phyloP scores from a whole-genome alignment of 2,797 vertebrate genomes.

The Alcedo quadribrachys region DNA sequence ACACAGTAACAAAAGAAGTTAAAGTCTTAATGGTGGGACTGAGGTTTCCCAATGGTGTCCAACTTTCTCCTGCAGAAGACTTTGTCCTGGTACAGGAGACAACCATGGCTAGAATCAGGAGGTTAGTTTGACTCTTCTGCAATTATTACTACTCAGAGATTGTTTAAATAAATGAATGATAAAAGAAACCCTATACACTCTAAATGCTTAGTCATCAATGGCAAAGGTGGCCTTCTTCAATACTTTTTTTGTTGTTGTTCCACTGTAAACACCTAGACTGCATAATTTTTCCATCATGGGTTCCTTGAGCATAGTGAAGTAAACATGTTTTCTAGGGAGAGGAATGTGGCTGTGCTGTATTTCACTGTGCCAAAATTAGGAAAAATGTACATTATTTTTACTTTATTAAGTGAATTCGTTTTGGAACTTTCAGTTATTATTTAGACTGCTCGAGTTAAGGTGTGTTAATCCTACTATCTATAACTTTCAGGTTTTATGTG shows the following conservation, averaged over 20 bases:
- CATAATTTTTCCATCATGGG: not conserved
- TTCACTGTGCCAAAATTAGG: not conserved
- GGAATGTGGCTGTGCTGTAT: not conserved
- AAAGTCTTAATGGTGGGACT: slow-evolving; percentile 92
- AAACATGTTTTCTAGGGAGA: not conserved
- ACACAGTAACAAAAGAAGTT: slow-evolving; percentile 86
- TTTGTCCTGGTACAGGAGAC: slow-evolving; percentile 92
- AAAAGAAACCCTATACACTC: not conserved
- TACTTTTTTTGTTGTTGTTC: not conserved
- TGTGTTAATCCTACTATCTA: not conserved
- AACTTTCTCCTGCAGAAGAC: slow-evolving; percentile 92
- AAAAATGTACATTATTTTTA: not conserved
- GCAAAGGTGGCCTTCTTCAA: not conserved
- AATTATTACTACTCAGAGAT: not conserved
- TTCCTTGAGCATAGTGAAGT: not conserved
- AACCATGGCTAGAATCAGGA: slow-evolving; percentile 94
- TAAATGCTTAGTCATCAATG: not conserved
- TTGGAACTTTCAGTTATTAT: not conserved
- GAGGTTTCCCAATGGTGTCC: slow-evolving; percentile 92
- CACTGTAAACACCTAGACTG: not conserved
- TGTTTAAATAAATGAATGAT: not conserved
- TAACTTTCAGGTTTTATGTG: slow-evolving; percentile 87
- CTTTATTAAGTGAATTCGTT: not conserved
- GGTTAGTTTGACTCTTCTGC: slow-evolving; percentile 68
- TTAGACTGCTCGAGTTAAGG: not conserved